A percentile compares a stretch with the other conserved stretches of the same genome.
Conservation (phyloP, 1,140 invertebrate species). For the Danaus plexippus region DNA sequence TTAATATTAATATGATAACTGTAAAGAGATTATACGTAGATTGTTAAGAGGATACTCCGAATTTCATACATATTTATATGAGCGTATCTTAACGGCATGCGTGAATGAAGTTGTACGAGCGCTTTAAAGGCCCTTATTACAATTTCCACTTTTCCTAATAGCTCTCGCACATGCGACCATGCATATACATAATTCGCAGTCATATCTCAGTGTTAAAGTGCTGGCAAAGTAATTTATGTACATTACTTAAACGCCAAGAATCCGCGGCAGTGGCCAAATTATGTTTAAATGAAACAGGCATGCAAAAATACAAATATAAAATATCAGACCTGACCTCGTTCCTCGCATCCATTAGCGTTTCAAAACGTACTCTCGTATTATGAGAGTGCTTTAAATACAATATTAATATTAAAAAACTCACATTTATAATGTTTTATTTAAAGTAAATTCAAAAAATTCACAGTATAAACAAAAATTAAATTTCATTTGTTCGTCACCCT, state of each 20-base stretch:
- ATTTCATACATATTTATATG: constrained; percentile 24
- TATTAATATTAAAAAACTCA: no score
- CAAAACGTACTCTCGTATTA: no score
- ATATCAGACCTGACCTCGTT: no score
- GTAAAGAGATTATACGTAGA: constrained; percentile 4
- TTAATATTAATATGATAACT: no score
- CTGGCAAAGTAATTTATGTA: constrained; percentile 29
- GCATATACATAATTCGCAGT: constrained; percentile 26
- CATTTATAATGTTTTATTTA: no score
- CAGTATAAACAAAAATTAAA: no score
- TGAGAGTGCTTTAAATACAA: no score
- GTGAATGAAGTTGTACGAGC: constrained; percentile 24
- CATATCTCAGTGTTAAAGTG: constrained; percentile 27
- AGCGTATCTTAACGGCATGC: constrained; percentile 23
- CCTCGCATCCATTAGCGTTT: no score
- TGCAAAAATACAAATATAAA: no score
- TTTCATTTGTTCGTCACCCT: no score
- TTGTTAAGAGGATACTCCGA: constrained; percentile 11
- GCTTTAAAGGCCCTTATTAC: constrained; percentile 28
- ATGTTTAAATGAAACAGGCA: constrained; percentile 1
- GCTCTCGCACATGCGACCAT: constrained; percentile 19
- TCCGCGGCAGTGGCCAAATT: constrained; percentile 6
- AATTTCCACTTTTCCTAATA: constrained; percentile 34
- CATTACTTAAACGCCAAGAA: constrained; percentile 24
- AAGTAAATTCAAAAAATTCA: no score